Evolutionary conservation across 1,140 invertebrate species (phyloP), one percentile per base, ranked within the genome.

Genomic region (Drosophila nigrodunni): DNA sequence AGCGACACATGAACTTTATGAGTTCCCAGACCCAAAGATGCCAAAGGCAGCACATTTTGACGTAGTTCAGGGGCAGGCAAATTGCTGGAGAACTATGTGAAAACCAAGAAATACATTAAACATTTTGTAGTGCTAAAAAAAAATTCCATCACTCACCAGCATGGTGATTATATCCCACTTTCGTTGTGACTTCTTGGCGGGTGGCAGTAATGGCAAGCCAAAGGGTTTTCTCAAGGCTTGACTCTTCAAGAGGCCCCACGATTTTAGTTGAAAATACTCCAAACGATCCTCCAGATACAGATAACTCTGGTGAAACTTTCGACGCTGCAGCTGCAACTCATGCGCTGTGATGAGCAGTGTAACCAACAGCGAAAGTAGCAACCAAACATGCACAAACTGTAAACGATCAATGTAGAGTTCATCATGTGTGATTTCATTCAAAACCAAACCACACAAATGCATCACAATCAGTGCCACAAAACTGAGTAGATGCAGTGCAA

Each of bases 181-280:
- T 30, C 44, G 54, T 52, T 37, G 49, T 0, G 62, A 13, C 7
- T 35, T 39, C 4, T 43, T 21, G 3, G 46, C 47, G 13, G 9
- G 43, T 5, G 61, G 54, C 44, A 85, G 21, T 0, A 85, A 21
- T 2, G 78, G 76, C 41, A 85, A 62, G 2, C 74, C 74, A 41
- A 85, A 83, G 39, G 81, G 82, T 41, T 60, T 65, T 8, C 81
- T 81, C 57, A 83, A 41, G 1, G 77, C 77, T 47, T 75, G 68
- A 10, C 80, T 21, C 7, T 70, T 64, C 9, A 83, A 21, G 9
- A 85, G 50, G 0, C 74, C 50, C 81, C 81, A 85, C 0, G 81
- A 71, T 0, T 68, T 74, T 1, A 85, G 7, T 2, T 71, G 35
- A 25, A 85, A 85, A 21, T 68, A 66, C 39, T 85, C 41, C 6